Percentiles rank a stretch among this genome's conserved stretches.
phyloP scores from a whole-genome alignment of 2,888 invertebrate species.

The Cephus rjabovi region DNA sequence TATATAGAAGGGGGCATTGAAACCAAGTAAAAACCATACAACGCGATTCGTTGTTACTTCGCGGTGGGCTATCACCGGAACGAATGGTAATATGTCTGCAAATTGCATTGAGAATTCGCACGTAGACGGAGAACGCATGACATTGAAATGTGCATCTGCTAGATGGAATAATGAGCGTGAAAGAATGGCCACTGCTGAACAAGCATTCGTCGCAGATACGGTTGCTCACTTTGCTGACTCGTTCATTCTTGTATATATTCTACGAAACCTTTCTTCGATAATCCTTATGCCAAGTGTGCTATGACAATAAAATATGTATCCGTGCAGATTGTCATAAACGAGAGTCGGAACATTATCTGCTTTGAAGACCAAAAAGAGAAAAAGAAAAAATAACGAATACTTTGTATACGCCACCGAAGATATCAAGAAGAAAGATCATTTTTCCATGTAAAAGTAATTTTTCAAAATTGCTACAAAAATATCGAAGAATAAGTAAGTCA shows the following conservation, averaged over 20 bases:
- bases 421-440: background rate
- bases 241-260: background rate
- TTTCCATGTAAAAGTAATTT: background rate
- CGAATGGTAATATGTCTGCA: background rate
- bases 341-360: background rate
- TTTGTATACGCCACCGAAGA: background rate
- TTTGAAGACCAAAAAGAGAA: background rate
- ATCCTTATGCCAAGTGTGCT: background rate
- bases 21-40: background rate
- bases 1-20: background rate
- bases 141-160: background rate
- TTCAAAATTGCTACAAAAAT: background rate
- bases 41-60: background rate
- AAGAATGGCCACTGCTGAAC: background rate
- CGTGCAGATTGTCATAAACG: background rate
- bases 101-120: background rate
- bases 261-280: background rate
- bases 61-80: background rate
- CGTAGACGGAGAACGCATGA: background rate
- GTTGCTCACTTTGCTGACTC: background rate
- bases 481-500: background rate
- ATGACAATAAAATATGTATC: background rate
- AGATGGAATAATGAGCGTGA: background rate
- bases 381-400: background rate
- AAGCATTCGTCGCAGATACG: background rate